Evolutionary conservation across 1,140 invertebrate genomes (phyloP), one percentile per base, ranked within the genome.

Genomic region (Aphaenogaster rudis): DNA sequence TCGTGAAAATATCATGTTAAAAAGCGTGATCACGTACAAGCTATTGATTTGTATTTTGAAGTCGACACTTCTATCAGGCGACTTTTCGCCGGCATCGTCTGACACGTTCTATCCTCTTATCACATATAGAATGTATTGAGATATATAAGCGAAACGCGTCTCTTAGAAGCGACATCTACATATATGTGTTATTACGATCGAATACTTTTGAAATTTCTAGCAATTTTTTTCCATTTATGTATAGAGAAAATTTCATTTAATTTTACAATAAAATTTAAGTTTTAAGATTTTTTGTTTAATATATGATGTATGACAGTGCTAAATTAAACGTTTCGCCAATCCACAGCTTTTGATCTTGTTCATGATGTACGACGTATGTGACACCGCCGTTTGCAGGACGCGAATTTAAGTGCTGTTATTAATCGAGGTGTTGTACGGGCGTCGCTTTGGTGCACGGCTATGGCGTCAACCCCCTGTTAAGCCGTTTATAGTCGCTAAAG

Each of bases 1-100:
- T n/a, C 74, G 54, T 64, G 52, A 88, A 80, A 88, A 54, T 81
- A 77, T 57, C 87, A 86, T 69, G 57, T 88, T 89, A 89, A 78
- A 76, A 77, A 50, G 11, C 78, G 36, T 36, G 54, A 85, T 87
- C 72, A 88, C 72, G 86, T 48, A 48, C 57, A 17, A 45, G 33
- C 13, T 21, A 54, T n/a, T 42, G 71, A 87, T 84, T 88, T 86
- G 81, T 88, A 86, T 89, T 69, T 67, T 48, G 42, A 28, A 59
- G 39, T 63, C 72, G 42, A 76, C 50, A 71, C 48, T 71, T 84
- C n/a, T 11, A 63, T 78, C 66, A 21, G 48, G 28, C 71, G 28
- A 36, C 17, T 48, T 63, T 7, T 50, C 11, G 8, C 64, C 11
- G 15, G 13, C 28, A 71, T 74, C 52, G 6, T 48, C 28, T 64